Evolutionary conservation across 1,140 invertebrate species (phyloP), one percentile per base, ranked within the genome.

Genomic region (Magallana angulata): DNA sequence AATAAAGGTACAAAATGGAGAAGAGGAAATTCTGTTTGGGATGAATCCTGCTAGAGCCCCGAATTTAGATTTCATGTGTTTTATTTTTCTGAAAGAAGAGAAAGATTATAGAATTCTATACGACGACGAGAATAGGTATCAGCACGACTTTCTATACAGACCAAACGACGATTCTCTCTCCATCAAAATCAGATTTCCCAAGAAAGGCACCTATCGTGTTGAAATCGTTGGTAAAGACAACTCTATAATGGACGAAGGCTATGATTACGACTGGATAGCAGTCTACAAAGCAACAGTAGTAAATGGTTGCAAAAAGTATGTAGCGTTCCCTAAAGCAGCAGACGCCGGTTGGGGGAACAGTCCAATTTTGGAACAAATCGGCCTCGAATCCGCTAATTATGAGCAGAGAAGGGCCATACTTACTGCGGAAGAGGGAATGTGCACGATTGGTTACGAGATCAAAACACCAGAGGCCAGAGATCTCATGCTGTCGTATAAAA

Each of bases 181-280:
- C 8, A 57, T 93, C 7, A 91, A 91, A 71, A 87, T 93, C n/a
- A 71, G 91, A 0, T 92, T 92, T 57, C 93, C 92, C 36, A 91
- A 91, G 48, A 68, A 89, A 9, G 93, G 92, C 1, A 89, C 83
- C 1, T 93, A 92, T 76, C 90, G 90, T 57, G 71, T 92, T 3
- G 92, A 93, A 89, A 87, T 93, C 18, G 92, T 93, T 16, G 92
- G 91, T 0, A 91, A 91, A 84, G 93, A 93, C 85, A 86, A 85
- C 12, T 88, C 88, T 57, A 89, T 89, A 36, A 90, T 48, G 6
- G 60, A 90, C 1, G 85, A 88, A 1, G 86, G 85, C n/a, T 93
- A 93, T 81, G 90, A 93, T 36, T 93, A 91, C 87, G 92, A 93
- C 84, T 93, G 92, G 92, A 87, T 93, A n/a, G 91, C 89, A 4